Base-by-base conservation (phyloP, 2,888 invertebrate species). In the Nomada hirtipes region DNA sequence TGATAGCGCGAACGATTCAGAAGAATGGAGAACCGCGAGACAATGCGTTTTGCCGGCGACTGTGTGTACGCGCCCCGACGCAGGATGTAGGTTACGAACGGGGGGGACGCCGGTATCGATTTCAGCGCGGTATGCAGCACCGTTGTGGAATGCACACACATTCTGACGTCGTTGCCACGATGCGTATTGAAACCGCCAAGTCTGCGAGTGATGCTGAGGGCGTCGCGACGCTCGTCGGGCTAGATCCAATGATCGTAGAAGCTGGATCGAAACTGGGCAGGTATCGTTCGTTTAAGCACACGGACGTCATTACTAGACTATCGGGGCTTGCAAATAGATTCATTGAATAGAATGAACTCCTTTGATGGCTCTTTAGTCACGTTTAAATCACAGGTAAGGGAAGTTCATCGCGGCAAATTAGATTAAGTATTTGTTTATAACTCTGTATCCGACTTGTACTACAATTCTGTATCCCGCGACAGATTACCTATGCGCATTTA, bases 51-150 rank as follows among this genome's bases (percentile, higher is more conserved):
- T 87, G 85, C 71, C 59, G 81, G 61, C 74, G 91, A 90, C 90
- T 88, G 88, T 89, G 15, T 15, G 15, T 15, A 90, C 89, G 83
- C 71, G 77, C 82, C 82, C 67, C 69, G 65, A 88, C 86, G 86
- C 88, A 88, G 90, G 89, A 92, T 91, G 91, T 92, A 91, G 91
- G 92, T 92, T 92, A 92, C 91, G 90, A 91, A 92, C 90, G 83
- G 89, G 89, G 89, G 91, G 89, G 89, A 91, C 91, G 89, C 90
- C 91, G 90, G 86, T 93, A 93, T 93, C 92, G 93, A 93, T 93
- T 93, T 92, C 92, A 92, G 86, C 86, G 89, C 88, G 89, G 89
- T 90, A 92, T 91, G 91, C 89, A 90, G 88, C 86, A 89, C 88
- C 91, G 92, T 91, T 92, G 90, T 91, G 92, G 92, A 93, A 92